Evolutionary conservation across 1,140 invertebrate genomes (phyloP), one percentile per base, ranked within the genome.

Genomic region (Conus betulinus): DNA sequence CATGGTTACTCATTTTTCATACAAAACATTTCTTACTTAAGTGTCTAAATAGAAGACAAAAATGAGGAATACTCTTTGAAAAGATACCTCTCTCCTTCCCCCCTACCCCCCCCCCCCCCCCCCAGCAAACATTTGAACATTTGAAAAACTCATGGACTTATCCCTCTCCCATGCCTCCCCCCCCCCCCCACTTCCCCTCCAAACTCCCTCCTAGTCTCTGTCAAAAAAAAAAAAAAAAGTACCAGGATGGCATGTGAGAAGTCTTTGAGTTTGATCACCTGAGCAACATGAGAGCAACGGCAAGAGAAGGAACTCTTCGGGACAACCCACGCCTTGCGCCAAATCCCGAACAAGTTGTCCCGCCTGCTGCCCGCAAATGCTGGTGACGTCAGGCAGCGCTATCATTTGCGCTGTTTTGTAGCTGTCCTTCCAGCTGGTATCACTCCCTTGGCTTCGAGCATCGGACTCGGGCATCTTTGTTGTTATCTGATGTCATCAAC

Each of bases 331-430:
- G 0, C 84, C 90, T 20, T 82, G 84, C 39, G 90, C 90, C 55
- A 90, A 53, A 27, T 90, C 88, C 39, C 84, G 83, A n/a, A 91
- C 84, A 20, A 88, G 88, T 57, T 87, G 85, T 27, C 88, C 89
- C 60, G 87, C 86, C 71, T 81, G 79, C 25, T 71, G 27, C 6
- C 90, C 89, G 76, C 89, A 89, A 10, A 89, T 83, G 52, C 27
- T 8, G 11, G 76, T 87, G 23, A 87, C 81, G 55, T 91, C 90
- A 52, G 89, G 88, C 11, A 91, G 88, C 1, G 84, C n/a, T 5
- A 91, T 87, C 87, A 87, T 91, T 55, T 91, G 90, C 0, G 90
- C 90, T 11, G 89, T 90, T 78, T 84, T 78, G 90, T 91, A 91
- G n/a, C 78, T 88, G 71, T 88, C 84, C 27, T 85, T 74, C 90